Evolutionary conservation across 2,888 invertebrate species (phyloP).

Genomic region (Ichneumon xanthorius): DNA sequence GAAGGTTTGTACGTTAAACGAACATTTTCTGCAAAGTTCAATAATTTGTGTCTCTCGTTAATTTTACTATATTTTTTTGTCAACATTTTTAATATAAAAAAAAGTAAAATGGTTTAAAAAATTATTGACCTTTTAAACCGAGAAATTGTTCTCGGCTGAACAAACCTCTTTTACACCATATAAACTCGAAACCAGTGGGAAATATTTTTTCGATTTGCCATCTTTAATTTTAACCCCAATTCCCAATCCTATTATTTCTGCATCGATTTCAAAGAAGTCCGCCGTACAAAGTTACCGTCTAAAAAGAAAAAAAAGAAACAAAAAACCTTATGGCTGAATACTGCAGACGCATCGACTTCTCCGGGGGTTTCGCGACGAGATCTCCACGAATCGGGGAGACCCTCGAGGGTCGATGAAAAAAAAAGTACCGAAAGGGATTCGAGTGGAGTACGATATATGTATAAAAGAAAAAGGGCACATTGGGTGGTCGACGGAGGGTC

Average conservation of each 20-base stretch:
- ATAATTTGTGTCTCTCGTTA: no score
- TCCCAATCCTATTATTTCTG: background rate
- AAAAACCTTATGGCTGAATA: background rate
- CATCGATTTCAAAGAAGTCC: background rate
- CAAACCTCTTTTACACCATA: no score
- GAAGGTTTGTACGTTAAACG: no score
- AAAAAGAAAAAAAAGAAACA: background rate
- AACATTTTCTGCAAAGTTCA: no score
- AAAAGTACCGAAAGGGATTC: slow-evolving; percentile 29
- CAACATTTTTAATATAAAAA: no score
- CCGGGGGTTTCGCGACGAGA: slow-evolving; percentile 27
- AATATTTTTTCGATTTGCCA: background rate
- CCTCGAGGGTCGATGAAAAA: slow-evolving; percentile 16
- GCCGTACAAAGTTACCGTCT: background rate
- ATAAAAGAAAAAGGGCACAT: slow-evolving; percentile 42
- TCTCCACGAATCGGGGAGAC: slow-evolving; percentile 34
- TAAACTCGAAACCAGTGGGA: no score
- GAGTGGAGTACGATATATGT: slow-evolving; percentile 47
- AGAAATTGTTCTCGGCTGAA: no score
- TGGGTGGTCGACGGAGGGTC: slow-evolving; percentile 33
- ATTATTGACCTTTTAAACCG: no score
- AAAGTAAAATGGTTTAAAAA: no score
- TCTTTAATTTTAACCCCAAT: background rate
- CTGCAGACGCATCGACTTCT: slow-evolving; percentile 23
- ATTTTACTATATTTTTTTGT: no score